Evolutionary conservation across 2,797 vertebrate genomes (phyloP).

Genomic region (Hippoglossus hippoglossus): DNA sequence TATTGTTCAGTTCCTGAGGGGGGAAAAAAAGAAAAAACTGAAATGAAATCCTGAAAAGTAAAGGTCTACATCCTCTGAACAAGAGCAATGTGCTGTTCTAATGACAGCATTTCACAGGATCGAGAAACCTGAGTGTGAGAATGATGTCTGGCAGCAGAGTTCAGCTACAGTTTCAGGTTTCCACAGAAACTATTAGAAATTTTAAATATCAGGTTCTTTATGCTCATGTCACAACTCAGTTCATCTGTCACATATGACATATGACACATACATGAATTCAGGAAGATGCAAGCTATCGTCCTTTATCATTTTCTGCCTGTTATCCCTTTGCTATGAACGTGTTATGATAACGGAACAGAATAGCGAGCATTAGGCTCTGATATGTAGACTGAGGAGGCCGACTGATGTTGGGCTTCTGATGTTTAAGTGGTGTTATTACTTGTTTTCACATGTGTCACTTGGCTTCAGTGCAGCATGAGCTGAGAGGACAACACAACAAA

Average conservation of each 20-base stretch:
- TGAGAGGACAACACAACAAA: conserved; percentile 66
- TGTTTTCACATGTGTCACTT: conserved; percentile 68
- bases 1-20: conserved; percentile 65
- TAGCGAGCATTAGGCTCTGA: not conserved
- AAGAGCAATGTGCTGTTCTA: conserved; percentile 37
- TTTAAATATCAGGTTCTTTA: conserved; percentile 11
- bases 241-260: conserved; percentile 13
- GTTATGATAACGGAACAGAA: not conserved
- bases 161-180: not conserved
- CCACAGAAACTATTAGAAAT: conserved; percentile 2
- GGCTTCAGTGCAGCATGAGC: conserved; percentile 61
- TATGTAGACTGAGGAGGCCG: not conserved
- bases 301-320: not conserved
- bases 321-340: not conserved
- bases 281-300: not conserved
- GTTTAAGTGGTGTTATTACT: conserved; percentile 53
- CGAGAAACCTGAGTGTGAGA: conserved; percentile 16
- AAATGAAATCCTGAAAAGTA: conserved; percentile 48
- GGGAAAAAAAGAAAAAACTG: conserved; percentile 16
- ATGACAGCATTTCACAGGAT: conserved; percentile 32
- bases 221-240: conserved; percentile 5
- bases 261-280: conserved; percentile 16
- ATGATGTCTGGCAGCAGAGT: conserved; percentile 41
- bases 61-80: conserved; percentile 34
- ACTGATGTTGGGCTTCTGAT: conserved; percentile 3